A percentile compares a stretch with the other conserved stretches of the same genome.
Evolutionary conservation across 2,888 invertebrate species (phyloP).

Genomic region (Epirrhoe alternata): DNA sequence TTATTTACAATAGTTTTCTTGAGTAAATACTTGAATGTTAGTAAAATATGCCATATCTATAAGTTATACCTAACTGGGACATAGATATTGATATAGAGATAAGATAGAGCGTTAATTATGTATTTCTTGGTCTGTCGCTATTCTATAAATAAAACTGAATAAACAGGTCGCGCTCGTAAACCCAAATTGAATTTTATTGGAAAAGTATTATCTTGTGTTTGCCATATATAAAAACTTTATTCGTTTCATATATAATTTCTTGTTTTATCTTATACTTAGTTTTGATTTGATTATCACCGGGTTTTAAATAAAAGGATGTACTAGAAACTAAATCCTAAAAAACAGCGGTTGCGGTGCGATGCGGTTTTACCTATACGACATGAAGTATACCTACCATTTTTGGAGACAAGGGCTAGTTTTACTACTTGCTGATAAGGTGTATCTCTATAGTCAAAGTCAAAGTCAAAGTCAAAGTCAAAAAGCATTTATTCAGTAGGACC

Average conservation of each 20-base stretch:
- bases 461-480: too few species aligned
- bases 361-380: not conserved
- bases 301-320: too few species aligned
- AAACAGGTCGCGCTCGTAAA: conserved; percentile 36
- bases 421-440: too few species aligned
- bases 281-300: too few species aligned
- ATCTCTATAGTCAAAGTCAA: too few species aligned
- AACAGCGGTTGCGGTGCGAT: not conserved
- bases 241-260: too few species aligned
- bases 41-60: conserved; percentile 54
- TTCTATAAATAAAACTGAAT: conserved; percentile 35
- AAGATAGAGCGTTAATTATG: conserved; percentile 59
- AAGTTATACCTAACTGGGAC: conserved; percentile 58
- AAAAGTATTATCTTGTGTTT: conserved; percentile 27
- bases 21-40: not conserved
- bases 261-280: too few species aligned
- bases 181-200: conserved; percentile 31
- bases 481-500: too few species aligned
- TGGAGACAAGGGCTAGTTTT: too few species aligned
- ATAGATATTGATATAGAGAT: conserved; percentile 66
- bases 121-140: conserved; percentile 35
- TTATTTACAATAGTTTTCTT: not conserved
- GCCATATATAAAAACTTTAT: conserved; percentile 1
- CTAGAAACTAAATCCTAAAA: too few species aligned
- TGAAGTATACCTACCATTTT: too few species aligned